A percentile compares a stretch with the other conserved stretches of the same genome.
Conservation (phyloP, 2,113 vertebrate genomes). For the Aptenodytes patagonicus region DNA sequence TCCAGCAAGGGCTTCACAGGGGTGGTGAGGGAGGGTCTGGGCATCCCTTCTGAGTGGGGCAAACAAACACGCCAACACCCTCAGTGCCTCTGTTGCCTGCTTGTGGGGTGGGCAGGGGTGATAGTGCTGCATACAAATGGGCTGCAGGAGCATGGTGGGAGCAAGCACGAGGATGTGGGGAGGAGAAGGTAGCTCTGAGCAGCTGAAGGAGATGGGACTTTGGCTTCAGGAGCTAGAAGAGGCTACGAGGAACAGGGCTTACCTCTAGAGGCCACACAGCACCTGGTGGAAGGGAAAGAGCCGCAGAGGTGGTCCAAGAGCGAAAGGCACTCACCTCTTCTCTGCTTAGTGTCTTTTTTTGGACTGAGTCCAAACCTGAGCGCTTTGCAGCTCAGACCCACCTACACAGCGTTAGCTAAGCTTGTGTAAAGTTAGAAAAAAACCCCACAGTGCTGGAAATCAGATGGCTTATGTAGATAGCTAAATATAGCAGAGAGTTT, state of each 20-base stretch:
- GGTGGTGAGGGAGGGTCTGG: not conserved
- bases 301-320: not conserved
- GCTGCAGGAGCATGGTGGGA: not conserved
- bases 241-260: not conserved
- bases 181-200: not conserved
- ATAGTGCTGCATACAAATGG: not conserved
- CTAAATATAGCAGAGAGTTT: not conserved
- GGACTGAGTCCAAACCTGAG: not conserved
- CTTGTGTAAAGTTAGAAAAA: not conserved
- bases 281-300: not conserved
- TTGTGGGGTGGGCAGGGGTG: not conserved
- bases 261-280: not conserved
- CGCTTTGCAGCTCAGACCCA: not conserved
- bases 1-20: not conserved
- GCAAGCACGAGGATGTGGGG: not conserved
- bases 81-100: not conserved
- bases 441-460: not conserved
- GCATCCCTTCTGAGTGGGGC: fast-evolving
- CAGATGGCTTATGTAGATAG: not conserved
- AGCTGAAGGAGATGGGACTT: not conserved
- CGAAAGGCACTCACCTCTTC: not conserved
- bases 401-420: not conserved
- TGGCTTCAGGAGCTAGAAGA: not conserved
- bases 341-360: not conserved
- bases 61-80: not conserved